Evolutionary conservation across 2,113 vertebrate genomes (phyloP).

Genomic region (Strigops habroptila): DNA sequence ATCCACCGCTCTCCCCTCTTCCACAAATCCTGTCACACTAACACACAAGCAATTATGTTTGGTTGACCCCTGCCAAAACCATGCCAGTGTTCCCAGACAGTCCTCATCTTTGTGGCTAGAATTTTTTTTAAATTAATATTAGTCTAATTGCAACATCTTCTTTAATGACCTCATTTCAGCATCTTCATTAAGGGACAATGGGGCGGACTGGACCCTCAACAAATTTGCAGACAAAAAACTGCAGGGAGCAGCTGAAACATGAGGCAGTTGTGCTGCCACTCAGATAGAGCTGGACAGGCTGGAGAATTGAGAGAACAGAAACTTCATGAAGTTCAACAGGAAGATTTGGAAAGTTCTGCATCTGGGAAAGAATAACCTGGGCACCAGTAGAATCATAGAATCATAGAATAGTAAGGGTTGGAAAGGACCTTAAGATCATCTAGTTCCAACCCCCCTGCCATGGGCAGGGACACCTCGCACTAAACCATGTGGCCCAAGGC

Average conservation of each 20-base stretch:
- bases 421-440: no score
- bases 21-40: not conserved
- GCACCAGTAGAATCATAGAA: no score
- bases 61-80: not conserved
- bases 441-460: no score
- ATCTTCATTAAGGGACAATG: not conserved
- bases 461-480: no score
- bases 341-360: not conserved
- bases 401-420: no score
- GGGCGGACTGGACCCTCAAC: not conserved
- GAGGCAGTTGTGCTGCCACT: not conserved
- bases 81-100: not conserved
- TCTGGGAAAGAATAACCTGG: not conserved
- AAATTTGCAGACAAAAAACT: not conserved
- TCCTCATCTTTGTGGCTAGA: not conserved
- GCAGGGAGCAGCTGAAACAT: not conserved
- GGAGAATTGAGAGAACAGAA: not conserved
- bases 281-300: not conserved
- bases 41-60: not conserved
- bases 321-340: not conserved
- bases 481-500: no score
- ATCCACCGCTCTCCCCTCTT: accelerated
- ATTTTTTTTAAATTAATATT: not conserved
- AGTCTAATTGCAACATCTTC: not conserved
- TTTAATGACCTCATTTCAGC: not conserved